These are phyloP conservation scores for Hepsetus odoe DNA, from an alignment of 2,113 vertebrate genomes.

Conservation along the genomic window DNA sequence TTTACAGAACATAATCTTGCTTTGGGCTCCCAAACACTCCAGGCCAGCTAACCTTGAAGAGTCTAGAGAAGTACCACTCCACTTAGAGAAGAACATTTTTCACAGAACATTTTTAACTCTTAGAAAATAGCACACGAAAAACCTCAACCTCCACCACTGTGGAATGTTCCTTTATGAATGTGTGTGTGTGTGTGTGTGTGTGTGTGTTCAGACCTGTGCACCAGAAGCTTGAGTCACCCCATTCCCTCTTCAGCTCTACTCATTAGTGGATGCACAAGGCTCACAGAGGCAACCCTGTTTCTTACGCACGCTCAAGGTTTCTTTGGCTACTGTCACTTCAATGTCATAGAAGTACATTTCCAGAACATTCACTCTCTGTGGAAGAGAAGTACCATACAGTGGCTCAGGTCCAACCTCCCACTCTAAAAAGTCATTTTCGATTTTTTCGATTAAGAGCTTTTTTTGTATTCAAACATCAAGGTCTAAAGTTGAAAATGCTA, in stretches of 20 bases:
- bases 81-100: not conserved
- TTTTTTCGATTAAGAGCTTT: not conserved
- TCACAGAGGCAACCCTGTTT: conserved; percentile 5
- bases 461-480: conserved; percentile 11
- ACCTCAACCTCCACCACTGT: not conserved
- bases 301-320: conserved; percentile 13
- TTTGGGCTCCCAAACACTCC: not conserved
- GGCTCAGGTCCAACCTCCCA: not conserved
- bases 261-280: not conserved
- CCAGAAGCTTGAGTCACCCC: conserved; percentile 12
- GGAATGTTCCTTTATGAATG: not conserved
- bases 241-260: not conserved
- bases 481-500: conserved; percentile 16
- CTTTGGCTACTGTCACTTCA: not conserved
- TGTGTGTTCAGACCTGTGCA: not conserved
- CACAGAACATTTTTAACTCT: not conserved
- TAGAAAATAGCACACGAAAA: not conserved
- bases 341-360: not conserved
- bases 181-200: not conserved
- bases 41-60: not conserved
- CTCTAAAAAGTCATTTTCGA: not conserved
- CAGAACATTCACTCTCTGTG: not conserved
- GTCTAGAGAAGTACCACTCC: not conserved
- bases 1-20: not conserved
- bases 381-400: not conserved